Evolutionary conservation across 2,113 vertebrate genomes (phyloP).

Genomic region (Melozone crissalis): DNA sequence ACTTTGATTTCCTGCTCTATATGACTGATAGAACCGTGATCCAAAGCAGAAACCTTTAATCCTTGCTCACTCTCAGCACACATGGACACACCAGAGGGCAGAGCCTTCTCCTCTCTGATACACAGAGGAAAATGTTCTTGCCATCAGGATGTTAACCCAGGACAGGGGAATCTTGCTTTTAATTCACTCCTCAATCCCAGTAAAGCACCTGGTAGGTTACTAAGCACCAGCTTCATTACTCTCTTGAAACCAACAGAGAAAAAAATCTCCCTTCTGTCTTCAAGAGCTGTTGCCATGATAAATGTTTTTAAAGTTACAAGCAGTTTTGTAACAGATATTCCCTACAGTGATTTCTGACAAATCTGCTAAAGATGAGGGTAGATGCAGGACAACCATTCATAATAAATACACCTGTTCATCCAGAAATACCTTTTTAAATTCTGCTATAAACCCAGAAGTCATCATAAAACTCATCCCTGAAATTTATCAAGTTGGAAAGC

Average conservation of each 20-base stretch:
- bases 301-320: neutral
- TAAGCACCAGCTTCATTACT: neutral
- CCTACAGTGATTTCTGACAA: neutral
- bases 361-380: neutral
- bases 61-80: neutral
- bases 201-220: neutral
- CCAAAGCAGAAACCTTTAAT: neutral
- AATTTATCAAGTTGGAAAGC: neutral
- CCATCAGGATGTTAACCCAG: neutral
- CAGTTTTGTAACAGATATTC: neutral
- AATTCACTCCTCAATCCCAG: neutral
- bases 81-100: neutral
- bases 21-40: accelerated
- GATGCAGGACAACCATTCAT: neutral
- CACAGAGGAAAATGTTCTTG: neutral
- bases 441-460: neutral
- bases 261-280: neutral
- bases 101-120: neutral
- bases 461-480: neutral
- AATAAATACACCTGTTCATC: neutral
- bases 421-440: neutral
- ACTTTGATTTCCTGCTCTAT: neutral
- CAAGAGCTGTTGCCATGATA: neutral
- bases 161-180: neutral
- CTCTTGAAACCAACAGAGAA: neutral